Evolutionary conservation across 2,888 invertebrate genomes (phyloP), one percentile per base, ranked within the genome.

Genomic region (Hanleya hanleyi): DNA sequence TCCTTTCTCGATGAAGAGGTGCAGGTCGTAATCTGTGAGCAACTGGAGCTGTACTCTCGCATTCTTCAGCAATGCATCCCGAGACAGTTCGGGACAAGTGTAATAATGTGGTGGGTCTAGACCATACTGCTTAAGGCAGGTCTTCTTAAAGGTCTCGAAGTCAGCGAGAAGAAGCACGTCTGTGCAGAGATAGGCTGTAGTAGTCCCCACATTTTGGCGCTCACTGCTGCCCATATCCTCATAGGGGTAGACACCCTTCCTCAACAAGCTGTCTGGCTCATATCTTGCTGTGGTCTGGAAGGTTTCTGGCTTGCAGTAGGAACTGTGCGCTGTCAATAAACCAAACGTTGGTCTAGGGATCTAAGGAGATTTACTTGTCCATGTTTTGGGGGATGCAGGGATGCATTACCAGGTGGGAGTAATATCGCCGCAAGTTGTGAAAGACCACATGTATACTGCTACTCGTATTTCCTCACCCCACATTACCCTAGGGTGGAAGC

Each of bases 161-260:
- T 88, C 82, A 33, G 83, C 83, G 35, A 87, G 78, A n/a, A 85
- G 73, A 15, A 83, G 73, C 0, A 84, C 80, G 79, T 86, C 85
- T 33, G 81, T 81, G 73, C 76, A 62, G 32, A 77, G 82, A 71
- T 57, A 78, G 61, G 79, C 83, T 67, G 78, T 78, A 77, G 51
- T 82, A 82, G 29, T 84, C 80, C 6, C 83, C 80, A 7, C 84
- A 71, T n/a, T 78, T 79, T 32, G 70, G n/a, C n/a, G n/a, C n/a
- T n/a, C n/a, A n/a, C 73, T 77, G 7, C 75, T 73, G 65, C 84
- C 76, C 79, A 88, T 84, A 69, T 84, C 81, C 67, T 87, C 85
- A 78, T 86, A 87, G 6, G 85, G 86, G 80, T 84, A 86, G 7
- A 86, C 70, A 26, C 81, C 80, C 77, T 87, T 87, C 29, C 57